Evolutionary conservation across 1,140 invertebrate species (phyloP).

Genomic region (Pogonognathellus flavescens): DNA sequence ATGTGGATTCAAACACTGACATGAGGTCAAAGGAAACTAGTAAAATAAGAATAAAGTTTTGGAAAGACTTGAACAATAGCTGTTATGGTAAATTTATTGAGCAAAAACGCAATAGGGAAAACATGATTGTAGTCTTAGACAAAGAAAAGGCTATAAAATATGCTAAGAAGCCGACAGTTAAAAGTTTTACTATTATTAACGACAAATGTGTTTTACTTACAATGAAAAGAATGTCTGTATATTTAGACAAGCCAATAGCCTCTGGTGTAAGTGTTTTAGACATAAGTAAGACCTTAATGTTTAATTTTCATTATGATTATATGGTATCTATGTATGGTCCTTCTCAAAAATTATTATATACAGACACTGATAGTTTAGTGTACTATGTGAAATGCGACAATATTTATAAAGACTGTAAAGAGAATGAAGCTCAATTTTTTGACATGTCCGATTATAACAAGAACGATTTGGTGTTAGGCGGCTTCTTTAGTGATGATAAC

Average conservation of each 20-base stretch:
- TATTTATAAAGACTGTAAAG: no score
- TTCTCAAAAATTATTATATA: not conserved
- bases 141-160: not conserved
- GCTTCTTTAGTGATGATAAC: no score
- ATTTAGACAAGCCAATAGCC: slow-evolving; percentile 51
- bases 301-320: slow-evolving; percentile 49
- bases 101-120: slow-evolving; percentile 65
- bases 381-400: slow-evolving; percentile 36
- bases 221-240: slow-evolving; percentile 2
- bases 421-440: no score
- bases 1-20: slow-evolving; percentile 51
- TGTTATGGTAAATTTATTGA: slow-evolving; percentile 66
- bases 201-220: slow-evolving; percentile 3
- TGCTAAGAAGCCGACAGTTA: slow-evolving; percentile 32
- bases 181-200: slow-evolving; percentile 7
- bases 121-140: slow-evolving; percentile 1
- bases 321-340: slow-evolving; percentile 6
- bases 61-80: slow-evolving; percentile 67
- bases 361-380: slow-evolving; percentile 52
- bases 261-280: slow-evolving; percentile 19
- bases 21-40: not conserved
- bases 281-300: slow-evolving; percentile 45
- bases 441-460: no score
- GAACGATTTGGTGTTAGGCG: no score
- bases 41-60: slow-evolving; percentile 67